Evolutionary conservation across 2,113 vertebrate species (phyloP).

Genomic region (Seriola dumerili): DNA sequence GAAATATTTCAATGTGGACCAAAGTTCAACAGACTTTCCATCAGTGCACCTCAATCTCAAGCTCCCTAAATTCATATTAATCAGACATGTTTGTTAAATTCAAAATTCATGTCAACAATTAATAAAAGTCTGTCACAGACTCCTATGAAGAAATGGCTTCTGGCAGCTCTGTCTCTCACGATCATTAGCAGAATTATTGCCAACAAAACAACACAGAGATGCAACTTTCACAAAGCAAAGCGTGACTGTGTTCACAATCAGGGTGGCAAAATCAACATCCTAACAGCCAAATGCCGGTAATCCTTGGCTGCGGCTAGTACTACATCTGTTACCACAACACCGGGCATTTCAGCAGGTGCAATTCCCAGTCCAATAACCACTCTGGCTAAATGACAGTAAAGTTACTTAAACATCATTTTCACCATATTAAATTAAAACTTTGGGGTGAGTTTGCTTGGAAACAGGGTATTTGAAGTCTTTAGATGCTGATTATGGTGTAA

Average conservation of each 20-base stretch:
- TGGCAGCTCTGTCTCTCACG: background rate
- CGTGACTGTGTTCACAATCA: conserved; percentile 8
- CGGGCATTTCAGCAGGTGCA: conserved; percentile 4
- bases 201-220: background rate
- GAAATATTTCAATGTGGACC: too few species aligned
- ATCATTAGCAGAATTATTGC: conserved; percentile 3
- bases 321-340: conserved; percentile 27
- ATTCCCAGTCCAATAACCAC: conserved; percentile 13
- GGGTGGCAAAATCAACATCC: conserved; percentile 1
- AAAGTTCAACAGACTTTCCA: too few species aligned
- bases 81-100: background rate
- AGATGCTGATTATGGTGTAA: background rate
- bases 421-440: conserved; percentile 8
- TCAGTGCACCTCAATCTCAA: background rate
- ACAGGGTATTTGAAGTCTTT: background rate
- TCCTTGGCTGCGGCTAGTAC: conserved; percentile 18
- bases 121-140: background rate
- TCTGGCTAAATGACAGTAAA: conserved; percentile 15
- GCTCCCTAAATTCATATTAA: background rate
- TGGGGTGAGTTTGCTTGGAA: background rate
- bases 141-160: background rate
- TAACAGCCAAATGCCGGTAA: background rate
- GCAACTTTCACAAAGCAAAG: background rate
- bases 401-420: conserved; percentile 10
- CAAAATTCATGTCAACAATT: background rate